Conservation (phyloP, 1,140 invertebrate species). For the Meloidogyne chitwoodi region DNA sequence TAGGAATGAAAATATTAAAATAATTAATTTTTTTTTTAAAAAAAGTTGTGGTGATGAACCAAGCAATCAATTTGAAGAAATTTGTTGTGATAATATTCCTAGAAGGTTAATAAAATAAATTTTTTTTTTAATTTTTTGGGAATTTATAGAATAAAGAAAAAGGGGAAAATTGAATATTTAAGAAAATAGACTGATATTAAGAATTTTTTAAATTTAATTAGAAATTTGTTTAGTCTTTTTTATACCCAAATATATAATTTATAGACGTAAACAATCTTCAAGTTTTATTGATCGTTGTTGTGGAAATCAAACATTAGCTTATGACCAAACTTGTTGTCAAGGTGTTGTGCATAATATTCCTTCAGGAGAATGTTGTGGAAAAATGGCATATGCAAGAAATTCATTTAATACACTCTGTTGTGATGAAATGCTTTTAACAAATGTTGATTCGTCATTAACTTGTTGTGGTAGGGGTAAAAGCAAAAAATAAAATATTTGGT, state of each 20-base stretch:
- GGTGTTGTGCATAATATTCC: constrained; percentile 47
- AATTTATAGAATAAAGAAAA: not conserved
- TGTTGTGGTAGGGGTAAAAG: constrained; percentile 1
- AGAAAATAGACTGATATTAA: too few relatives aligned
- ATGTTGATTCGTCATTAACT: constrained; percentile 27
- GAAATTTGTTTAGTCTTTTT: too few relatives aligned
- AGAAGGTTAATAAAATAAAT: constrained; percentile 7
- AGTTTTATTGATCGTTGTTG: constrained; percentile 41
- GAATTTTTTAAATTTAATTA: too few relatives aligned
- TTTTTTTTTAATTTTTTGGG: too few relatives aligned
- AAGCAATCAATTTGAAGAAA: constrained; percentile 47
- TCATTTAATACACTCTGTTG: constrained; percentile 45
- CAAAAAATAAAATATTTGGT: too few relatives aligned
- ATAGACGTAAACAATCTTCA: constrained; percentile 27
- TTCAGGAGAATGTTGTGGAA: constrained; percentile 47
- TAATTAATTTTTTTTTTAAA: not conserved
- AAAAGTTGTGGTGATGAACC: constrained; percentile 39
- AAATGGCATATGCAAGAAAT: constrained; percentile 42
- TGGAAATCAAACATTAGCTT: constrained; percentile 45
- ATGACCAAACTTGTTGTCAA: constrained; percentile 51
- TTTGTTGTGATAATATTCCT: constrained; percentile 48
- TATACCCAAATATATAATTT: too few relatives aligned
- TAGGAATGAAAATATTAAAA: not conserved
- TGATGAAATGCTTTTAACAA: constrained; percentile 37
- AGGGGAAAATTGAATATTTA: not conserved